A percentile compares a stretch with the other conserved stretches of the same genome.
Evolutionary conservation across 2,888 invertebrate species (phyloP).

Genomic region (Tipula vernalis): DNA sequence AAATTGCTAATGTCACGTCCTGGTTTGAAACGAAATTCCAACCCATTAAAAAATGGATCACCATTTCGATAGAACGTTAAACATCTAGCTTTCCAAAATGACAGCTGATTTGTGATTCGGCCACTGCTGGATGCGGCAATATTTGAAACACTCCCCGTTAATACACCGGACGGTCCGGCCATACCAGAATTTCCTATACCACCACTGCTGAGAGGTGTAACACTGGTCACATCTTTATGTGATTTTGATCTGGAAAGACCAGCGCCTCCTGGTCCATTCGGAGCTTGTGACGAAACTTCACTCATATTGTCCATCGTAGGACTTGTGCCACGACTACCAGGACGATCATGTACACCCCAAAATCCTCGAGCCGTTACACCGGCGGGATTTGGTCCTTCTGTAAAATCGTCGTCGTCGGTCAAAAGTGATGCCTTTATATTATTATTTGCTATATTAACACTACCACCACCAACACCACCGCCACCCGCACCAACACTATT

Average conservation of each 20-base stretch:
- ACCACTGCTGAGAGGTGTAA: neutral
- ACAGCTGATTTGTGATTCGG: slow-evolving; percentile 58
- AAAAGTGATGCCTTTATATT: neutral
- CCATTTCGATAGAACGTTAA: slow-evolving; percentile 90
- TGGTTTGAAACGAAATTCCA: slow-evolving; percentile 78
- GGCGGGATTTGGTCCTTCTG: slow-evolving; percentile 9
- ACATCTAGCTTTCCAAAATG: slow-evolving; percentile 75
- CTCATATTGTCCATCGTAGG: slow-evolving; percentile 43
- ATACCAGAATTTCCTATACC: neutral
- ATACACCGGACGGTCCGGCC: slow-evolving; percentile 7
- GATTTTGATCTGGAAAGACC: slow-evolving; percentile 32
- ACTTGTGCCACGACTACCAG: slow-evolving; percentile 21
- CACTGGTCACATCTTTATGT: slow-evolving; percentile 27
- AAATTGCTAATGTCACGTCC: slow-evolving; percentile 77
- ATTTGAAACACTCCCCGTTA: slow-evolving; percentile 15
- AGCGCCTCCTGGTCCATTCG: slow-evolving; percentile 26
- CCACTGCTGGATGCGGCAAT: slow-evolving; percentile 37
- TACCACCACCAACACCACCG: neutral
- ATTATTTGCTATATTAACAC: neutral
- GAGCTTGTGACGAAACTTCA: slow-evolving; percentile 41
- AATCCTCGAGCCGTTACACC: slow-evolving; percentile 19
- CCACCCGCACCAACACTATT: neutral
- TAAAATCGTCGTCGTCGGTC: slow-evolving; percentile 15
- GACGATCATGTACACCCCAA: slow-evolving; percentile 21
- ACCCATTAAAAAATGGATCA: slow-evolving; percentile 81